phyloP scores from a whole-genome alignment of 2,888 invertebrate species.

The Drosophila trichaetosa region DNA sequence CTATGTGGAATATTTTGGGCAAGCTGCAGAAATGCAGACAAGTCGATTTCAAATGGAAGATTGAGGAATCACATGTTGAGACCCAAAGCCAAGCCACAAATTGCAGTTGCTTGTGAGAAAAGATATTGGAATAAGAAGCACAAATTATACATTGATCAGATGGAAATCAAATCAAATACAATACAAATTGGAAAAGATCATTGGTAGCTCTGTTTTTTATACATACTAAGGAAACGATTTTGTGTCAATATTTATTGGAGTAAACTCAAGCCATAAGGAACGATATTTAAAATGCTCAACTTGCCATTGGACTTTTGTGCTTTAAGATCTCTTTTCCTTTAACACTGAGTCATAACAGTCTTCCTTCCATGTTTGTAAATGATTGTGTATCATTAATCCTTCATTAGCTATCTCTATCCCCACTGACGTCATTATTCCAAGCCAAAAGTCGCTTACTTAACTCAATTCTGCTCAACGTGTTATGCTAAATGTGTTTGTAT shows the following conservation, averaged over 20 bases:
- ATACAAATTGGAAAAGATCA: background rate
- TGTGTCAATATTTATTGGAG: background rate
- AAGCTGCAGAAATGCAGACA: slow-evolving; percentile 27
- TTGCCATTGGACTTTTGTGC: background rate
- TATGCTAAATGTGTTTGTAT: slow-evolving; percentile 9
- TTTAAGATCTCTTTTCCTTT: background rate
- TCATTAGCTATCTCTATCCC: slow-evolving; percentile 35
- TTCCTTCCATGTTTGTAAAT: background rate
- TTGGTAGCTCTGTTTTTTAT: no score
- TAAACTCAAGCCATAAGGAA: background rate
- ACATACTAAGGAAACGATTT: no score
- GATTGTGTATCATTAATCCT: slow-evolving; percentile 25
- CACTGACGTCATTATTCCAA: slow-evolving; percentile 44
- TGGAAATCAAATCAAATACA: background rate
- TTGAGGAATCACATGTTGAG: slow-evolving; percentile 18
- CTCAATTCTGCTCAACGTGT: slow-evolving; percentile 28
- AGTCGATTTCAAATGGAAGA: slow-evolving; percentile 18
- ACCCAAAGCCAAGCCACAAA: background rate
- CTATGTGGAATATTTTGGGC: slow-evolving; percentile 52
- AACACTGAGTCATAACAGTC: background rate
- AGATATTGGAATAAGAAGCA: no score
- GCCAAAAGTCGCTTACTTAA: slow-evolving; percentile 17
- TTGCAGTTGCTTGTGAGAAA: background rate
- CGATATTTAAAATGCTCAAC: background rate
- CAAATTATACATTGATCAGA: background rate